Evolutionary conservation across 2,888 invertebrate species (phyloP).

Genomic region (Agriotes lineatus): DNA sequence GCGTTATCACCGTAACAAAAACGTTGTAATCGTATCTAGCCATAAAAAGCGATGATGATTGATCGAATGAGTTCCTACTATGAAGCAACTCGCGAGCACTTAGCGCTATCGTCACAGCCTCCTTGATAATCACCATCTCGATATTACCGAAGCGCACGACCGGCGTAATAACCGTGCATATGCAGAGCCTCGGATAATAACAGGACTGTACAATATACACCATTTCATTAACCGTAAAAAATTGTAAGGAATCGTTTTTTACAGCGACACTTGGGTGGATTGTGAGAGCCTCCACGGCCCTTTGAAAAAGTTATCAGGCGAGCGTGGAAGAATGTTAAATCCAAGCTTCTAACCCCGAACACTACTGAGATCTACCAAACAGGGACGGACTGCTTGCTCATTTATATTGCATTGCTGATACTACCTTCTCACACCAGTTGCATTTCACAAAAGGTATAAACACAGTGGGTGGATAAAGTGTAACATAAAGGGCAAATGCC

Average conservation of each 20-base stretch:
- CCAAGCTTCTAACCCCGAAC: no score
- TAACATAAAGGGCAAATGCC: no score
- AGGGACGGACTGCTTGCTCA: no score
- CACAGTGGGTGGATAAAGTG: no score
- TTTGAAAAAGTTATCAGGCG: no score
- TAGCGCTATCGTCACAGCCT: conserved; percentile 42
- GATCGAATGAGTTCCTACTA: conserved; percentile 40
- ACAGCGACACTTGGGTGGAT: background rate
- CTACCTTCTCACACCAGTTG: no score
- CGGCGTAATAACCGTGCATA: conserved; percentile 38
- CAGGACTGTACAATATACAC: conserved; percentile 39
- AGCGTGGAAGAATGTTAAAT: no score
- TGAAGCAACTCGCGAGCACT: conserved; percentile 39
- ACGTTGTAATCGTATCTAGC: conserved; percentile 40
- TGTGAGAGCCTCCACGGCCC: no score
- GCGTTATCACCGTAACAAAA: conserved; percentile 39
- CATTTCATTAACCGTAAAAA: conserved; percentile 38
- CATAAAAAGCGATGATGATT: conserved; percentile 43
- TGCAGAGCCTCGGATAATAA: conserved; percentile 35
- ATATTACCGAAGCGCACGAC: conserved; percentile 40
- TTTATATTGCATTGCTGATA: no score
- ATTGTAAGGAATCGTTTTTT: background rate
- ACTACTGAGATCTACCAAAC: no score
- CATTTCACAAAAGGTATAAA: no score
- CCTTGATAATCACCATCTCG: conserved; percentile 44